These are phyloP conservation scores for Erethizon dorsatum DNA, from an alignment of 2,797 vertebrate species.

Conservation along the genomic window DNA sequence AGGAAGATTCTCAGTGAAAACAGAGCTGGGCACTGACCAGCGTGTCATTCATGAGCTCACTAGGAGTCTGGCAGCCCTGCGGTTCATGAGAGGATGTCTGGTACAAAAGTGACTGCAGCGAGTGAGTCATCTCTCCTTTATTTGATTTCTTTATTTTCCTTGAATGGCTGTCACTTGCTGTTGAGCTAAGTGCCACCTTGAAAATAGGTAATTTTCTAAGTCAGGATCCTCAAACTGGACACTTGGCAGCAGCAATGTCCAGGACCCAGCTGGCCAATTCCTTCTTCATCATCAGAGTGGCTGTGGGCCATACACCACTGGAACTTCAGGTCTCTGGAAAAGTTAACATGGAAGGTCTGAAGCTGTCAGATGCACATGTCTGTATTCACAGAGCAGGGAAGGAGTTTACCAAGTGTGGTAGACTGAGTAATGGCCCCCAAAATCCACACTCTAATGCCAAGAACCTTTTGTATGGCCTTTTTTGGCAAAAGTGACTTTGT, in stretches of 20 bases:
- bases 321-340: not conserved
- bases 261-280: too few species aligned
- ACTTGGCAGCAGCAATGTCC: not conserved
- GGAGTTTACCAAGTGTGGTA: rapidly evolving
- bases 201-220: not conserved
- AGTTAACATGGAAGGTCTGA: not conserved
- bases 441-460: rapidly evolving
- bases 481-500: not conserved
- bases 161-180: not conserved
- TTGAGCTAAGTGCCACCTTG: not conserved
- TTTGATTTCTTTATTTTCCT: not conserved
- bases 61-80: not conserved
- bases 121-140: not conserved
- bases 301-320: not conserved
- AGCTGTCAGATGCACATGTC: rapidly evolving
- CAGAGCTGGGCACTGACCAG: not conserved
- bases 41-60: not conserved
- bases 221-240: not conserved
- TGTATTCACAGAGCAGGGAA: not conserved
- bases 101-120: not conserved
- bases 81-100: not conserved
- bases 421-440: too few species aligned
- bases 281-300: rapidly evolving
- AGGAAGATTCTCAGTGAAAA: rapidly evolving
- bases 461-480: not conserved